phyloP scores from a whole-genome alignment of 2,888 invertebrate species.

The Dichetophora obliterata region DNA sequence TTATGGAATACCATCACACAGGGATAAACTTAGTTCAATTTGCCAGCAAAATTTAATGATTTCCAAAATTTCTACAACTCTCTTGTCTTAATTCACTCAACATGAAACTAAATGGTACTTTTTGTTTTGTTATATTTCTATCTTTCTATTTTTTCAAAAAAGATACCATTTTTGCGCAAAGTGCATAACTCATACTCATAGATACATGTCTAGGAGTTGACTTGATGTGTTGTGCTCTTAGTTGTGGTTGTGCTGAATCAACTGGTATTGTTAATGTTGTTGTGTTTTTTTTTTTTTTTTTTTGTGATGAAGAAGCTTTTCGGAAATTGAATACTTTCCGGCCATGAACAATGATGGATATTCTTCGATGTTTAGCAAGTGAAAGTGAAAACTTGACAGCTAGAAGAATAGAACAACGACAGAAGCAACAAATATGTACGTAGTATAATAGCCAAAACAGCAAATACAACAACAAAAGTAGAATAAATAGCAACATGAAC shows the following conservation, averaged over 20 bases:
- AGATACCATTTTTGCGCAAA: too few species aligned
- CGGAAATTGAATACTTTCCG: constrained; percentile 65
- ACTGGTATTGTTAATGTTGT: constrained; percentile 14
- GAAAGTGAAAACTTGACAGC: constrained; percentile 23
- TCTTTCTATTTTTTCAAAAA: too few species aligned
- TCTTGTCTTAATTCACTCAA: too few species aligned
- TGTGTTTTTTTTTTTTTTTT: constrained; percentile 45
- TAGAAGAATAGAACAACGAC: not conserved
- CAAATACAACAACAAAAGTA: not conserved
- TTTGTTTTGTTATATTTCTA: too few species aligned
- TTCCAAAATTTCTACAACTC: too few species aligned
- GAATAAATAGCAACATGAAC: not conserved
- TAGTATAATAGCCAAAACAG: not conserved
- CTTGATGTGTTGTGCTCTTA: not conserved
- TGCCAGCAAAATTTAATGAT: too few species aligned
- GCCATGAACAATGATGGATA: constrained; percentile 61
- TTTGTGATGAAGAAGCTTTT: constrained; percentile 43
- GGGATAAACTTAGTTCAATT: too few species aligned
- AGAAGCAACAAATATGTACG: not conserved
- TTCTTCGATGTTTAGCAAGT: constrained; percentile 2
- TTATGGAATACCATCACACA: too few species aligned
- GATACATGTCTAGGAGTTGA: too few species aligned
- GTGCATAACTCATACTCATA: too few species aligned
- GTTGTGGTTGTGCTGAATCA: too few species aligned
- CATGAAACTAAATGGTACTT: too few species aligned